These are phyloP conservation scores for Scaptomyza flava DNA, from an alignment of 2,888 invertebrate species.

Conservation along the genomic window DNA sequence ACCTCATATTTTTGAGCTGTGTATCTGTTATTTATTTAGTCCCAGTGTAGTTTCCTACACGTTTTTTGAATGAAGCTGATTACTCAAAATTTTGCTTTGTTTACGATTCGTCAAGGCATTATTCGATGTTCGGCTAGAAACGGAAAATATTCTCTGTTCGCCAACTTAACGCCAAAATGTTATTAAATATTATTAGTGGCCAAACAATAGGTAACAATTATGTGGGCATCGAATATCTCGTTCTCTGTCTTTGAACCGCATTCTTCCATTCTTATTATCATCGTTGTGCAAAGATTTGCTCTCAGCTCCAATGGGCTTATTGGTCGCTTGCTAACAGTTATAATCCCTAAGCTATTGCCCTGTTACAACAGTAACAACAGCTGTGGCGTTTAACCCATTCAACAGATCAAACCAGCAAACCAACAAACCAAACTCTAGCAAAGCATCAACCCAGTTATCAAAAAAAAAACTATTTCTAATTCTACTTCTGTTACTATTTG, in stretches of 20 bases:
- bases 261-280: not conserved
- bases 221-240: constrained; percentile 42
- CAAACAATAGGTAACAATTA: constrained; percentile 65
- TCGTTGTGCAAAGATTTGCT: constrained; percentile 32
- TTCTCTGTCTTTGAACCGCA: constrained; percentile 1
- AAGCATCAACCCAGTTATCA: constrained; percentile 45
- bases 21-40: constrained; percentile 51
- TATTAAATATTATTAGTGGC: constrained; percentile 74
- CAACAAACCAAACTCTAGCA: constrained; percentile 35
- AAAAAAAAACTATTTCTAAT: constrained; percentile 44
- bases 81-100: constrained; percentile 76
- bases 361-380: constrained; percentile 66
- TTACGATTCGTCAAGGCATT: constrained; percentile 72
- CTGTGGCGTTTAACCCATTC: constrained; percentile 71
- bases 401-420: constrained; percentile 49
- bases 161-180: constrained; percentile 70
- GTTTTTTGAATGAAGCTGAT: constrained; percentile 74
- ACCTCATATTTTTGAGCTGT: constrained; percentile 28
- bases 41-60: constrained; percentile 59
- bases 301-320: constrained; percentile 33
- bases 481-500: constrained; percentile 30
- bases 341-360: constrained; percentile 73
- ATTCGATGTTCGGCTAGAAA: constrained; percentile 32
- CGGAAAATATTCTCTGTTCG: constrained; percentile 28
- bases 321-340: constrained; percentile 56